Base-by-base conservation (phyloP, 2,113 vertebrate species). In the Noturus placidus region DNA sequence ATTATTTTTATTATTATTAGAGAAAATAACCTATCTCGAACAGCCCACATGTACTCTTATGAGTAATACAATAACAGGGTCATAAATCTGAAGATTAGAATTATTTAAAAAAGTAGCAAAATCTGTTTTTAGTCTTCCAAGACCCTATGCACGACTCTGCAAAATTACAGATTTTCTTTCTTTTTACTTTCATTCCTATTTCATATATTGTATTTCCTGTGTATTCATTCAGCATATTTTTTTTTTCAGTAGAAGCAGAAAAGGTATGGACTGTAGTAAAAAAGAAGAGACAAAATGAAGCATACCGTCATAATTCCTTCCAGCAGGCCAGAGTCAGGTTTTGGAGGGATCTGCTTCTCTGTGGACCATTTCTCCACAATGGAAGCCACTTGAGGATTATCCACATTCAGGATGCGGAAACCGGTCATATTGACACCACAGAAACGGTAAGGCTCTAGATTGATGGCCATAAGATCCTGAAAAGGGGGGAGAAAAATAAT, bases 361-460 rank as follows among this genome's bases (percentile, higher is more conserved):
- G 96, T 97, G 82, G 98, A 97, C 98, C 98, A 99, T 91, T 99
- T 99, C 92, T 99, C 98, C 13, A 98, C 94, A 57, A 99, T 97
- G 91, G 97, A 95, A 0, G 97, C 95, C 3, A 99, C 98, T 8
- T 98, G 97, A 0, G 98, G 97, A 93, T 98, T 99, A 80, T 99
- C 98, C 91, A 98, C 97, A 0, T 99, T 99, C 88, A 99, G 96
- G 94, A 99, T 99, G 38, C 98, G 97, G 93, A 99, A 99, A 59
- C 98, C 98, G 0, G 98, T 99, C 95, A 99, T 97, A 92, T 99
- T 99, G 88, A 99, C 98, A 4, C 98, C 98, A 0, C 98, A 99
- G 94, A 98, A 99, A 91, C 97, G 98, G 27, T 99, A 99, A 13
- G 97, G 97, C 91, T 99, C 98, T 92, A 99, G 95, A 94, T 99